phyloP scores from a whole-genome alignment of 2,888 invertebrate species.

The Taenaris catops region DNA sequence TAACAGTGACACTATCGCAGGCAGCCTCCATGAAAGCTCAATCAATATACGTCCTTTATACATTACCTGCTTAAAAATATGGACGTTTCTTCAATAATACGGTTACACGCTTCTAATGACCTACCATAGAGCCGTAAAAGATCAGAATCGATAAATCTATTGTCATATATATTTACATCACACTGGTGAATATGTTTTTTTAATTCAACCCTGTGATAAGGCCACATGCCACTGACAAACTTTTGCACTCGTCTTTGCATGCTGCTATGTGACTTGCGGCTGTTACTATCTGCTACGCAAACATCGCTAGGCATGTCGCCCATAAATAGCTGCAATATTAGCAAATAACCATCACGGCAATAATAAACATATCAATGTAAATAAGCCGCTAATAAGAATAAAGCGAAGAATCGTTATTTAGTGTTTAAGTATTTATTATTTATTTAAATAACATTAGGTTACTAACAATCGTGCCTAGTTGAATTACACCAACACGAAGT shows the following conservation, averaged over 20 bases:
- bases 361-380: conserved; percentile 68
- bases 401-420: conserved; percentile 58
- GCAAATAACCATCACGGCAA: conserved; percentile 46
- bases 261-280: conserved; percentile 28
- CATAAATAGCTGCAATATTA: conserved; percentile 43
- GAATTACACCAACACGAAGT: conserved; percentile 17
- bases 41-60: no score
- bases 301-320: conserved; percentile 54
- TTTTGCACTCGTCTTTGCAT: conserved; percentile 25
- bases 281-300: conserved; percentile 38
- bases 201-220: conserved; percentile 18
- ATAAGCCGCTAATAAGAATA: conserved; percentile 38
- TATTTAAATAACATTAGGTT: conserved; percentile 28
- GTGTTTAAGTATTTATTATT: conserved; percentile 38
- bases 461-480: conserved; percentile 41
- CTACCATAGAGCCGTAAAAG: no score
- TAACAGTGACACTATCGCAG: conserved; percentile 13
- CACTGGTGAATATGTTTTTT: no score
- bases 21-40: no score
- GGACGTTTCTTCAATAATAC: no score
- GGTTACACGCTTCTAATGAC: no score
- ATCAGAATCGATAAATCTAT: no score
- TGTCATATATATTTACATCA: no score
- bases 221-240: conserved; percentile 14
- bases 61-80: no score